Percentiles rank a stretch among this genome's conserved stretches.
phyloP scores from a whole-genome alignment of 2,888 invertebrate genomes.

The Tridacna gigas region DNA sequence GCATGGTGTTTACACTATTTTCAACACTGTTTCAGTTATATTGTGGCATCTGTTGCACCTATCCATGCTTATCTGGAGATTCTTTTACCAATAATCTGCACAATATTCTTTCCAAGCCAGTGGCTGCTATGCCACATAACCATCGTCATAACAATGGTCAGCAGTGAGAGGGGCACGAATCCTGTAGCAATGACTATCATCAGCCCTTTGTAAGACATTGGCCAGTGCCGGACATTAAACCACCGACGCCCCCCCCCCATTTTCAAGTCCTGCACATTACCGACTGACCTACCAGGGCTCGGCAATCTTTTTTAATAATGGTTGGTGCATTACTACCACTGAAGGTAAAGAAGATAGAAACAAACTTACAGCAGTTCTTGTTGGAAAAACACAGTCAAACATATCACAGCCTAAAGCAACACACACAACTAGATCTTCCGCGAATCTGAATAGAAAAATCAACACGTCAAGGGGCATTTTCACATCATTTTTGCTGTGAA shows the following conservation, averaged over 20 bases:
- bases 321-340: no score
- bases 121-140: background rate
- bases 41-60: no score
- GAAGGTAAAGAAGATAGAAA: conserved; percentile 1
- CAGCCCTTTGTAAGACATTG: background rate
- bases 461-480: no score
- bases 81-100: background rate
- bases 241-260: background rate
- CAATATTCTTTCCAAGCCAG: background rate
- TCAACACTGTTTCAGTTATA: no score
- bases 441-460: conserved; percentile 87
- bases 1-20: no score
- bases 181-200: background rate
- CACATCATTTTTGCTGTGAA: no score
- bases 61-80: no score
- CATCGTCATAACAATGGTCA: background rate
- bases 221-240: background rate
- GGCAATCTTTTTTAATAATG: no score
- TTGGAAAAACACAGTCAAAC: conserved; percentile 98
- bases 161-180: no score
- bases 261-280: background rate
- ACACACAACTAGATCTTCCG: conserved; percentile 97
- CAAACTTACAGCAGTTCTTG: conserved; percentile 94
- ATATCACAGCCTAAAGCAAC: conserved; percentile 98
- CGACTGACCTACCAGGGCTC: background rate